phyloP scores from a whole-genome alignment of 2,113 vertebrate genomes.

The Caretta caretta region DNA sequence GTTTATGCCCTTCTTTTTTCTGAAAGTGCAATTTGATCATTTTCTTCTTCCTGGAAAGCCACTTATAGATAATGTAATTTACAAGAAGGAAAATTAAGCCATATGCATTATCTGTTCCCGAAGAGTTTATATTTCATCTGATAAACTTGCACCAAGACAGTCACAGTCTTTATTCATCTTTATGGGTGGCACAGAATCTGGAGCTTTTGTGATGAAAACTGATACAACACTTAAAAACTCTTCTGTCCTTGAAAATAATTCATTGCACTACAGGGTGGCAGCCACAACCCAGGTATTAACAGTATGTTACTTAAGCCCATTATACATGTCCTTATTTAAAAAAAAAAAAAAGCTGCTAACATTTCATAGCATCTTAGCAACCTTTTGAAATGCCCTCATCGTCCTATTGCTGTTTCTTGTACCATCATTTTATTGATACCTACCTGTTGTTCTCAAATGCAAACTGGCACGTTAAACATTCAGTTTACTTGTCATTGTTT shows the following conservation, averaged over 20 bases:
- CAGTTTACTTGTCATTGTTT: neutral
- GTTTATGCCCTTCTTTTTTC: conserved; percentile 4
- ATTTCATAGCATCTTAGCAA: conserved; percentile 36
- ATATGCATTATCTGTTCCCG: neutral
- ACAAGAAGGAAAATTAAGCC: no score
- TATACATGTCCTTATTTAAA: conserved; percentile 32
- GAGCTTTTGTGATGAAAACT: conserved; percentile 46
- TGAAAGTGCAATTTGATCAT: neutral
- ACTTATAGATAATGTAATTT: neutral
- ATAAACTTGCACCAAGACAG: conserved; percentile 4
- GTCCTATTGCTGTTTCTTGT: neutral
- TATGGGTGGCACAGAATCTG: conserved; percentile 36
- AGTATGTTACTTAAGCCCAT: neutral
- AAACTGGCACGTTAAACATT: neutral
- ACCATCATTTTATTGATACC: neutral
- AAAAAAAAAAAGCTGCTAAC: conserved; percentile 1
- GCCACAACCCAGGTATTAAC: conserved; percentile 19
- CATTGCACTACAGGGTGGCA: neutral
- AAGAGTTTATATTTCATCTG: conserved; percentile 27
- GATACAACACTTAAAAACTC: conserved; percentile 33
- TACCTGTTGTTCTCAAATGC: neutral
- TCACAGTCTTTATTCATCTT: conserved; percentile 27
- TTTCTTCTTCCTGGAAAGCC: conserved; percentile 6
- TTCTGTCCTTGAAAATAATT: conserved; percentile 3
- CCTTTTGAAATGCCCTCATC: neutral